These are phyloP conservation scores for Bradysia coprophila DNA, from an alignment of 1,140 invertebrate species.

Conservation along the genomic window DNA sequence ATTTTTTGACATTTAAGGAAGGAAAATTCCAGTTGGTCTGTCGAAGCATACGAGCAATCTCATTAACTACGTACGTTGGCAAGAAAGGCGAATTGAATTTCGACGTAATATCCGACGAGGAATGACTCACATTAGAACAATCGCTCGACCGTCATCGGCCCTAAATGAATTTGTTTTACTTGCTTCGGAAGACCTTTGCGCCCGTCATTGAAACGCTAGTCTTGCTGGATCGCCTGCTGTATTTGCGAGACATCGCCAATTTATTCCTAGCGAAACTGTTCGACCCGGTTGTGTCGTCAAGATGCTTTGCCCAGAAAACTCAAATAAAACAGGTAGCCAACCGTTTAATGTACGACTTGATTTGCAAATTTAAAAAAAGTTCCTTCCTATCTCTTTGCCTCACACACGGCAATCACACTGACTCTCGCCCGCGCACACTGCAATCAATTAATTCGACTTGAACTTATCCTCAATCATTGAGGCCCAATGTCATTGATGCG, in stretches of 20 bases:
- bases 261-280: constrained; percentile 53
- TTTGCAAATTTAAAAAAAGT: too few species aligned
- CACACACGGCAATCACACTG: neutral
- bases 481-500: constrained; percentile 43
- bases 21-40: constrained; percentile 19
- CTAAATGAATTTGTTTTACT: constrained; percentile 62
- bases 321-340: neutral
- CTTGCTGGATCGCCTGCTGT: constrained; percentile 66
- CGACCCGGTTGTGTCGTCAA: constrained; percentile 54
- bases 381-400: too few species aligned
- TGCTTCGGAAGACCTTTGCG: constrained; percentile 57
- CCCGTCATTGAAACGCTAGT: constrained; percentile 71
- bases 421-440: too few species aligned
- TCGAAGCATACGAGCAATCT: constrained; percentile 34
- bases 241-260: constrained; percentile 40
- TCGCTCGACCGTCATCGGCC: constrained; percentile 29
- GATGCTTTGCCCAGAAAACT: constrained; percentile 42
- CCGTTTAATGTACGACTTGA: too few species aligned
- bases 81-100: constrained; percentile 9
- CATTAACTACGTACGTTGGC: constrained; percentile 40
- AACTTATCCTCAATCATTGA: too few species aligned
- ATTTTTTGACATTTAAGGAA: too few species aligned
- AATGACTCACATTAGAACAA: constrained; percentile 10
- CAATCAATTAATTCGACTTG: too few species aligned
- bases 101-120: constrained; percentile 24